A percentile compares a stretch with the other conserved stretches of the same genome.
Evolutionary conservation across 2,888 invertebrate genomes (phyloP).

Genomic region (Nezara viridula): DNA sequence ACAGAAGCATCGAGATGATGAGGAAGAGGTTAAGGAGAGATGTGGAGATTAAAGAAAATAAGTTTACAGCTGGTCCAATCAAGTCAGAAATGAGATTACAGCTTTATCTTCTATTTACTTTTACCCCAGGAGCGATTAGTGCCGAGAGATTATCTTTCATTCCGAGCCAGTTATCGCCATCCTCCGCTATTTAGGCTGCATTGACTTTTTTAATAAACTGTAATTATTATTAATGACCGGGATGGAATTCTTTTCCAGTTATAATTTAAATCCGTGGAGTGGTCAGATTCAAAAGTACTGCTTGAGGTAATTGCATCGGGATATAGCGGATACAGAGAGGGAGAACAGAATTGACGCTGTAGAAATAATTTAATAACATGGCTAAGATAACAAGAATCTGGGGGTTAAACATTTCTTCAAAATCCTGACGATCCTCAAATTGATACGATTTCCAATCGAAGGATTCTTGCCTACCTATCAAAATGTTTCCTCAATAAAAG

Average conservation of each 20-base stretch:
- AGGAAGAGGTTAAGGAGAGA: constrained; percentile 40
- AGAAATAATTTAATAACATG: constrained; percentile 24
- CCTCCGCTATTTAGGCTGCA: constrained; percentile 33
- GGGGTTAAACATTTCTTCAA: not conserved
- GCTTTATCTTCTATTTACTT: constrained; percentile 41
- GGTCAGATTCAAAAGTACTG: constrained; percentile 3
- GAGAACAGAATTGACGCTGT: not conserved
- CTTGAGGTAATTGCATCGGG: constrained; percentile 1
- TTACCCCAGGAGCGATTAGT: constrained; percentile 16
- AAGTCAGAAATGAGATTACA: constrained; percentile 36
- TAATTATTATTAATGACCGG: constrained; percentile 38
- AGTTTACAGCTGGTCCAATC: constrained; percentile 23
- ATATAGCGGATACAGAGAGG: not conserved
- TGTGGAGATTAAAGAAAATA: constrained; percentile 28
- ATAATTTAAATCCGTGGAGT: constrained; percentile 26
- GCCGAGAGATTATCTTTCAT: constrained; percentile 19
- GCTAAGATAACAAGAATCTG: not conserved
- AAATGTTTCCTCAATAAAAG: not conserved
- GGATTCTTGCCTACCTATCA: not conserved
- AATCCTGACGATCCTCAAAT: not conserved
- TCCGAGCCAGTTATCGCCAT: constrained; percentile 31
- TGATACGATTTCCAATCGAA: not conserved
- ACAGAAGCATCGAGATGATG: constrained; percentile 40
- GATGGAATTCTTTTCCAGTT: constrained; percentile 40
- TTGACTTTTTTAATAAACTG: constrained; percentile 38